Base-by-base conservation (phyloP, 2,113 vertebrate species). In the Rhinopomastus cyanomelas region DNA sequence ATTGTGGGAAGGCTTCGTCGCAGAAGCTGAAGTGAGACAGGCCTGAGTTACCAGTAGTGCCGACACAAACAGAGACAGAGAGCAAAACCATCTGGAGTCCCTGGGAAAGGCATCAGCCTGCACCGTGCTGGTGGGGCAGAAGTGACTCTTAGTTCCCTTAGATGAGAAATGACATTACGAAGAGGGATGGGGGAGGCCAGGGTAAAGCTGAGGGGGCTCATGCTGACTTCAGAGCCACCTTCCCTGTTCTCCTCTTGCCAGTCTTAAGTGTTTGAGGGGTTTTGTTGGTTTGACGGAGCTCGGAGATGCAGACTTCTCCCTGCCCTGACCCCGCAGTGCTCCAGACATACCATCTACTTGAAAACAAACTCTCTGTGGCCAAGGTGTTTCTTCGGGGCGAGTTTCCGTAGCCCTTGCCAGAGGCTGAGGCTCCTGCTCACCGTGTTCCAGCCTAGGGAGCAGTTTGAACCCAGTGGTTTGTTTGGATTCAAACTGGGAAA, bases 71-170 rank as follows among this genome's bases (percentile, higher is more conserved):
- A 61, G 59, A 75, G 64, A 49, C 66, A 88, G 52, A 78, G 89
- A 88, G 88, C 90, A 91, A 91, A 93, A 88, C 93, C 94, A 93
- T 90, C 93, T 95, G 94, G 86, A 91, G 77, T 49, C 78, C 44
- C 80, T 93, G 88, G 85, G 90, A 86, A 86, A 91, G 55, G 89
- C 90, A 57, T 56, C 32, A 30, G 59, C 77, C 46, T 1, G 1
- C 34, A 11, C 59, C 2, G 12, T 59, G 78, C 85, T 82, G 92
- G 30, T 46, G 60, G 88, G 86, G 88, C 88, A 95, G 86, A 90
- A 95, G 80, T 73, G 71, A 88, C 88, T 95, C 74, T 32, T 66
- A 71, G 1, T 75, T 74, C 66, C 88, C 62, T 89, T 73, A 15
- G 23, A 21, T 34, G 88, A 95, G 71, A 83, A 94, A 81, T 68